Conservation (phyloP, 2,113 vertebrate species). For the Bos javanicus region DNA sequence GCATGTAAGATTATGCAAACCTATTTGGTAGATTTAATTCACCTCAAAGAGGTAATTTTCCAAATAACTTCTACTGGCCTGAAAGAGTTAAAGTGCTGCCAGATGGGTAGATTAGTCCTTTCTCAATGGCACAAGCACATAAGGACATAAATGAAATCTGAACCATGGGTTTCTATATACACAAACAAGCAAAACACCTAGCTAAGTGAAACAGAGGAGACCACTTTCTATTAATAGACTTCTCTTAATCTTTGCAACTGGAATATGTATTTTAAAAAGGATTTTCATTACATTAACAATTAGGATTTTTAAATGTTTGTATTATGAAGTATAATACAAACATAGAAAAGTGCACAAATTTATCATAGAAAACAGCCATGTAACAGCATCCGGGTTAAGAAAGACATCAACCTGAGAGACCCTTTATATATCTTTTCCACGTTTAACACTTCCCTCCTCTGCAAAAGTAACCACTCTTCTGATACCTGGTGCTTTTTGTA, state of each 20-base stretch:
- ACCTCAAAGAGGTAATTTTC: slow-evolving; percentile 35
- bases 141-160: not conserved
- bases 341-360: not conserved
- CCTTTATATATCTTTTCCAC: not conserved
- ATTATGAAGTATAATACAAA: not conserved
- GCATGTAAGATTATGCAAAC: not conserved
- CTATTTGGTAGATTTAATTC: slow-evolving; percentile 11
- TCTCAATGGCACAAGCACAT: not conserved
- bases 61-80: not conserved
- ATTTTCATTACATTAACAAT: not conserved
- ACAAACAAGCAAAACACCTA: not conserved
- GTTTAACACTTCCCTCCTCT: not conserved
- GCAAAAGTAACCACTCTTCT: not conserved
- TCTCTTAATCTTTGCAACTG: not conserved
- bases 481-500: not conserved
- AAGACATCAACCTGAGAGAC: not conserved
- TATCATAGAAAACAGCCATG: not conserved
- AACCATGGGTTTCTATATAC: not conserved
- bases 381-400: not conserved
- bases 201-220: not conserved
- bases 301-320: not conserved
- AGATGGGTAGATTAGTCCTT: not conserved
- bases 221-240: not conserved
- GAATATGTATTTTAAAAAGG: not conserved
- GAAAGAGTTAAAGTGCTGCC: not conserved